phyloP scores from a whole-genome alignment of 2,113 vertebrate species.

The human (Homo sapiens) region DNA sequence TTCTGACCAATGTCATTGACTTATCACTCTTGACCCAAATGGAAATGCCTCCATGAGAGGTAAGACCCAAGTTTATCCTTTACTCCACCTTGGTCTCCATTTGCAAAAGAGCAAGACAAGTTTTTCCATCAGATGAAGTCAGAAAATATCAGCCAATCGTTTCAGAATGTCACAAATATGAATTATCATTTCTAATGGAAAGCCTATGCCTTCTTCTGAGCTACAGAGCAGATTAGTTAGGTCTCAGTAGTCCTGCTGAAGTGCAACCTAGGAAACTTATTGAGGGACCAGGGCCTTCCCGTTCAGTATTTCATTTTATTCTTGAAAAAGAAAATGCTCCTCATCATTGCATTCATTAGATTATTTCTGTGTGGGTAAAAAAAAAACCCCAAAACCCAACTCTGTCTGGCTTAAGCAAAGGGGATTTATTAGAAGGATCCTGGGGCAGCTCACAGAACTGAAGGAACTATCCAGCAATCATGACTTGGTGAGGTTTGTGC shows the following conservation, averaged over 20 bases:
- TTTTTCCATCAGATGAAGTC: neutral
- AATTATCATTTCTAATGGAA: neutral
- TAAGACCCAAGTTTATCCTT: neutral
- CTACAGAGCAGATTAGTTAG: neutral
- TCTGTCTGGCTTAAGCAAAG: neutral
- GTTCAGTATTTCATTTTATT: neutral
- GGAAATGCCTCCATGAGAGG: neutral
- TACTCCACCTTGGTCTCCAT: neutral
- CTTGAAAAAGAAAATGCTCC: neutral
- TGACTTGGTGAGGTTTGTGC: neutral
- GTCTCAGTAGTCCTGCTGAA: neutral
- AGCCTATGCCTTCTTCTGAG: neutral
- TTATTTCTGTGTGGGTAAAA: neutral
- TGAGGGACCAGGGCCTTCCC: neutral
- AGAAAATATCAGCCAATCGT: neutral
- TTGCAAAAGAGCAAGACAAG: neutral
- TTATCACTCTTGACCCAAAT: neutral
- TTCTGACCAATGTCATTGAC: neutral
- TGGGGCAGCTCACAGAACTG: neutral
- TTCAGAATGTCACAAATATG: neutral
- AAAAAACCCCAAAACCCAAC: neutral
- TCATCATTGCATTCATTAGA: neutral
- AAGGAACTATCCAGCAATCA: neutral
- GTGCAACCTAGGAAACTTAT: neutral
- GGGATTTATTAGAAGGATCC: neutral